A percentile compares a stretch with the other conserved stretches of the same genome.
phyloP scores from a whole-genome alignment of 2,113 vertebrate genomes.

The Vulpes vulpes region DNA sequence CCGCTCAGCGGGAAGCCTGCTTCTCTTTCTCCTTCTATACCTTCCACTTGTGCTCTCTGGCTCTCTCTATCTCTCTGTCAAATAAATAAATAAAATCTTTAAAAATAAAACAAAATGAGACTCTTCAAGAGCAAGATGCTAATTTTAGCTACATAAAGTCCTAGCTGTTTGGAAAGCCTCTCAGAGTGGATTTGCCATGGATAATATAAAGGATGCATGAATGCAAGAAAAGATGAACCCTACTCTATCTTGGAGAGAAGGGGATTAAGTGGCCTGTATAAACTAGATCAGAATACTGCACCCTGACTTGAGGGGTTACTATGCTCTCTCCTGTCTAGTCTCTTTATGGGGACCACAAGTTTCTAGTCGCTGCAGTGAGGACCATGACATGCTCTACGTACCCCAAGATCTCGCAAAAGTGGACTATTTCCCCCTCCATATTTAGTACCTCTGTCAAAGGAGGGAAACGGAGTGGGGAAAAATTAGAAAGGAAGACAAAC shows the following conservation, averaged over 20 bases:
- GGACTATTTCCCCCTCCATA: no score
- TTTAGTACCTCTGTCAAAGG: neutral
- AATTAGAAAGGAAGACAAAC: no score
- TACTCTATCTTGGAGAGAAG: neutral
- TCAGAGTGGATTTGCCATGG: neutral
- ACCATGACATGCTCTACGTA: fast-evolving
- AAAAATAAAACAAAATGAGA: neutral
- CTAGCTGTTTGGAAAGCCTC: neutral
- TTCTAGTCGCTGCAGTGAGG: neutral
- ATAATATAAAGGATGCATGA: neutral
- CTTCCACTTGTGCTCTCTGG: no score
- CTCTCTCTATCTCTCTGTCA: no score
- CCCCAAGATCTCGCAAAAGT: neutral
- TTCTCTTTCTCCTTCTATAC: no score
- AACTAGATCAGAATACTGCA: neutral
- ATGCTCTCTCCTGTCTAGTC: neutral
- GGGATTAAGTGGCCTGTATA: neutral
- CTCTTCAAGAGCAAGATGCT: conserved; percentile 33
- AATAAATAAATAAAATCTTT: no score
- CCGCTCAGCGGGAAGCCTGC: no score
- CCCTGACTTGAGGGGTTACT: neutral
- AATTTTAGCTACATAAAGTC: neutral
- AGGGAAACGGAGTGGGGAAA: no score
- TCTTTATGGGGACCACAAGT: no score
- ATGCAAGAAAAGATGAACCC: neutral